Percentiles rank a stretch among this genome's conserved stretches.
Evolutionary conservation across 2,888 invertebrate genomes (phyloP).

Genomic region (Orthosia incerta): DNA sequence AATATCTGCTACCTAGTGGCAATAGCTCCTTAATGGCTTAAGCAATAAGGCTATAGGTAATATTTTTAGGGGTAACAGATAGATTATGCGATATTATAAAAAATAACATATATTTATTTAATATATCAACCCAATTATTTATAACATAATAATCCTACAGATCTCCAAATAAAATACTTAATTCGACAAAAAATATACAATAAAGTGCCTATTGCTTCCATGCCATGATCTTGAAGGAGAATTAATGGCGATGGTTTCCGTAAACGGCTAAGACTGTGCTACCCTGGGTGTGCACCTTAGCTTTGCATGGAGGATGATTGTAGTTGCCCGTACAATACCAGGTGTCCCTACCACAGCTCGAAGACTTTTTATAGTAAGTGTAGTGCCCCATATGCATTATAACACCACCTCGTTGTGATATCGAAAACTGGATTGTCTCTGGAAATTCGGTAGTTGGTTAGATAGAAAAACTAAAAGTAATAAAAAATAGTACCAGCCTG

Average conservation of each 20-base stretch:
- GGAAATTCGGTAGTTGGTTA: constrained; percentile 48
- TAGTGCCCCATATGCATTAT: constrained; percentile 70
- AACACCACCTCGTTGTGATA: constrained; percentile 74
- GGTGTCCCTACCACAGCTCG: constrained; percentile 47
- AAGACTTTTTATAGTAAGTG: constrained; percentile 69
- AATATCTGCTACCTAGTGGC: background rate
- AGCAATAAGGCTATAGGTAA: background rate
- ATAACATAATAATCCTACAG: constrained; percentile 9
- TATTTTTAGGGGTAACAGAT: background rate
- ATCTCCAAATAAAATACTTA: constrained; percentile 10
- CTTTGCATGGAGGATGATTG: constrained; percentile 63
- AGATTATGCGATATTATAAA: background rate
- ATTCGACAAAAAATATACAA: background rate
- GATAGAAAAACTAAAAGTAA: background rate
- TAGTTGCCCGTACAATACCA: constrained; percentile 75
- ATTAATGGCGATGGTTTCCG: constrained; percentile 57
- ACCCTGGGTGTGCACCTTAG: constrained; percentile 65
- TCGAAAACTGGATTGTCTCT: constrained; percentile 57
- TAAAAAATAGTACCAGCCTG: too few relatives aligned
- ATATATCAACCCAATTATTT: constrained; percentile 16
- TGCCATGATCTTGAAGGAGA: background rate
- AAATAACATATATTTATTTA: constrained; percentile 29
- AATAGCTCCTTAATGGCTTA: too few relatives aligned
- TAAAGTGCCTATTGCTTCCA: background rate
- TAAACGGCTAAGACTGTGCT: constrained; percentile 25